phyloP scores from a whole-genome alignment of 1,140 invertebrate genomes.

The Drosophila repleta region DNA sequence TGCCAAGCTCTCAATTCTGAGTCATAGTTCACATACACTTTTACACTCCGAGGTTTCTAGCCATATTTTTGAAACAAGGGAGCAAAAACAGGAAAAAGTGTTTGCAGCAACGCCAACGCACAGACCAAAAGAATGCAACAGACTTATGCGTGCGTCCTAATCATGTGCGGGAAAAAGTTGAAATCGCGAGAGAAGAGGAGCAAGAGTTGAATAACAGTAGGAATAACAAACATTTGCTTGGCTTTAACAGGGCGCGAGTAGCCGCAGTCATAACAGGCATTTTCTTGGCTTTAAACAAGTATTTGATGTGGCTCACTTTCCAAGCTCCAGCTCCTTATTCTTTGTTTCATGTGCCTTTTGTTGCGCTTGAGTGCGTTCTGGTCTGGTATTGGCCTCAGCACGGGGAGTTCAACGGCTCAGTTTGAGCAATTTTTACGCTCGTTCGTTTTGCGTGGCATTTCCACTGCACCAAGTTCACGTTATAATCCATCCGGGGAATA shows the following conservation, averaged over 20 bases:
- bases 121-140: no score
- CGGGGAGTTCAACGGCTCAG: slow-evolving; percentile 65
- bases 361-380: slow-evolving; percentile 51
- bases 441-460: slow-evolving; percentile 43
- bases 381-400: slow-evolving; percentile 12
- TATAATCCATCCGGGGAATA: slow-evolving; percentile 80
- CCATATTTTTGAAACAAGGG: no score
- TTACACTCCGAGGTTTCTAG: no score
- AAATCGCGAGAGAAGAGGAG: not conserved
- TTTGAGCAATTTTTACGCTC: slow-evolving; percentile 61
- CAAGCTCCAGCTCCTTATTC: slow-evolving; percentile 1
- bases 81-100: not conserved
- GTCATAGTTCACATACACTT: no score
- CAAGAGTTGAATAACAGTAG: not conserved
- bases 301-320: slow-evolving; percentile 35
- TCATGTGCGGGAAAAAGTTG: slow-evolving; percentile 21
- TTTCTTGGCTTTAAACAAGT: slow-evolving; percentile 36
- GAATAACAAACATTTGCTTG: no score
- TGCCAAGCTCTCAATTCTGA: no score
- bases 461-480: slow-evolving; percentile 62
- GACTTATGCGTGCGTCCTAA: no score
- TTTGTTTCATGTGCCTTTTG: slow-evolving; percentile 61
- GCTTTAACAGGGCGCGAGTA: not conserved
- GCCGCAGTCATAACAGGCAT: slow-evolving; percentile 21
- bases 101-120: no score